Evolutionary conservation across 2,113 vertebrate species (phyloP).

Genomic region (Felis chaus): DNA sequence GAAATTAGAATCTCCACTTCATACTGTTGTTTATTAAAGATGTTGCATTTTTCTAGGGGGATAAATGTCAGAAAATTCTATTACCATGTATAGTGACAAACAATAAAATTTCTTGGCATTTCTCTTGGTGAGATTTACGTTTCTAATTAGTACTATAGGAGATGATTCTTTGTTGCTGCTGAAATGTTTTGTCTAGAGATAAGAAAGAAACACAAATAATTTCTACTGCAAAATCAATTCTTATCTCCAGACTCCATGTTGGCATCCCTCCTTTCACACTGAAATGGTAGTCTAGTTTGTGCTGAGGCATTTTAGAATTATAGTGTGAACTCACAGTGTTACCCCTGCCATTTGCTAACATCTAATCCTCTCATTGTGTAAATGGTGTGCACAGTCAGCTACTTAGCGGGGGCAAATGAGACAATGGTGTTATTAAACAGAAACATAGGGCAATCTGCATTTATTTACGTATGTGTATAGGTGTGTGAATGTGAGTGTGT

Average conservation of each 20-base stretch:
- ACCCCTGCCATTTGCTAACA: constrained; percentile 46
- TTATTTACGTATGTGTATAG: background rate
- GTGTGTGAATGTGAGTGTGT: background rate
- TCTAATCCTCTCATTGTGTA: constrained; percentile 62
- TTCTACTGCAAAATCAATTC: constrained; percentile 76
- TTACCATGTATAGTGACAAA: constrained; percentile 62
- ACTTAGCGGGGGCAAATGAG: background rate
- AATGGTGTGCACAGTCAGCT: constrained; percentile 39
- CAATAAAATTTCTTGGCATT: constrained; percentile 62
- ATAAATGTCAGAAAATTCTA: constrained; percentile 60
- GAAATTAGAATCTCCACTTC: constrained; percentile 50
- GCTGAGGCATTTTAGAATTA: constrained; percentile 53
- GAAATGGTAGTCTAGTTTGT: constrained; percentile 43
- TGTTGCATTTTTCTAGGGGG: constrained; percentile 58
- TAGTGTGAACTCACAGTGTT: background rate
- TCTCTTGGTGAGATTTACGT: constrained; percentile 61
- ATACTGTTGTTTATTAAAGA: constrained; percentile 55
- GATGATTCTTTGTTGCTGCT: constrained; percentile 44
- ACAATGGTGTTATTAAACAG: constrained; percentile 36
- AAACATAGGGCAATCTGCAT: constrained; percentile 40
- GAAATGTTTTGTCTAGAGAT: constrained; percentile 73
- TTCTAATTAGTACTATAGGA: constrained; percentile 72
- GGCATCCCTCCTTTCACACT: constrained; percentile 39
- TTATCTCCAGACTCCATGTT: constrained; percentile 61
- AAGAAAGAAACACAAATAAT: constrained; percentile 64